Conservation (phyloP, 2,113 vertebrate species). For the Pithys albifrons region DNA sequence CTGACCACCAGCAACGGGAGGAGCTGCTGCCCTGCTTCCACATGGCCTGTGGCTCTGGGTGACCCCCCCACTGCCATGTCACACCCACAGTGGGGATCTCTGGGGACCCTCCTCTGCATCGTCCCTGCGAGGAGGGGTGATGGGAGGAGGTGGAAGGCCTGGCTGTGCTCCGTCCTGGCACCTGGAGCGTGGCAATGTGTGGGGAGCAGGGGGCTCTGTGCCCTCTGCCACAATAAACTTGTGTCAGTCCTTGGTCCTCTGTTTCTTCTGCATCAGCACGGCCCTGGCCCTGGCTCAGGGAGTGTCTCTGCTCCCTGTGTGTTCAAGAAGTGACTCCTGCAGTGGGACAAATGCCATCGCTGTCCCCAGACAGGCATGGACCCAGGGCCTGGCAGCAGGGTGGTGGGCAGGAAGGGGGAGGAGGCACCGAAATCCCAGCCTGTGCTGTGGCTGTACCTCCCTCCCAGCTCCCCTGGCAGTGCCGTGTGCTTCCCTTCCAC, state of each 20-base stretch:
- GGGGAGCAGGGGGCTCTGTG: background rate
- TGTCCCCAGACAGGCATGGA: fast-evolving
- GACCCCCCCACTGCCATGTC: fast-evolving
- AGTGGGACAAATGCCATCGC: background rate
- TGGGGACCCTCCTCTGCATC: background rate
- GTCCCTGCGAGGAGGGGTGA: background rate
- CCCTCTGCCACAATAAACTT: constrained; percentile 43
- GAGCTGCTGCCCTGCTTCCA: background rate
- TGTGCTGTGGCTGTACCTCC: background rate
- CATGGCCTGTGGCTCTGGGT: background rate
- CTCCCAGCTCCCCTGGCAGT: background rate
- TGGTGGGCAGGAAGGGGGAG: background rate
- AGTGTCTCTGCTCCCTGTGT: fast-evolving
- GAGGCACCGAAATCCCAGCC: background rate
- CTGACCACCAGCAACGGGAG: fast-evolving
- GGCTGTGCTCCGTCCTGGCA: fast-evolving
- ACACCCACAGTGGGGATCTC: background rate
- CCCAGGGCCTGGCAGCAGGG: background rate
- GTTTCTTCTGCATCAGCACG: background rate
- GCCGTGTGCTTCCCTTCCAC: background rate
- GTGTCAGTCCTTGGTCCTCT: background rate
- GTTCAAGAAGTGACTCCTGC: background rate
- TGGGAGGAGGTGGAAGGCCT: background rate
- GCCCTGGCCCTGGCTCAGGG: background rate
- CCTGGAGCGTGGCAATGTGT: fast-evolving